Base-by-base conservation (phyloP, 35 echinoderm and acorn worm genomes). In the Anneissia japonica region DNA sequence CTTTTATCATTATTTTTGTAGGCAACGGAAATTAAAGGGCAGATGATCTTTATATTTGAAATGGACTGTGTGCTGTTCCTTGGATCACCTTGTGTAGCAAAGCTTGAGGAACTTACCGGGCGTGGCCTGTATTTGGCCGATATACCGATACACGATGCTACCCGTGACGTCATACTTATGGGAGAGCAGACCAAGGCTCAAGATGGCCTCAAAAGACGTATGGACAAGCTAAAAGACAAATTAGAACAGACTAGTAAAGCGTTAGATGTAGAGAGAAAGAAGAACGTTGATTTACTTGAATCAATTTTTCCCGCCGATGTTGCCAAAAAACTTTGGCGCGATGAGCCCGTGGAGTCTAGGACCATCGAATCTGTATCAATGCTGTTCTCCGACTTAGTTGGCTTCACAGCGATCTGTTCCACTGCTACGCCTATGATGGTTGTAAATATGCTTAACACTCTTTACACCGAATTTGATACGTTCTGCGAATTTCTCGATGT, bases 321-420 rank as follows among this genome's bases (percentile, higher is more conserved):
- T 12, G 94, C 94, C 56, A 87, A 90, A 72, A 97, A 93, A 35
- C 76, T 93, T 31, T 97, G 94, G 94, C 82, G 85, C 23, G 94
- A 91, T 0, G 87, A 97, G 39, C 87, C 79, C 1, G 87, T 97
- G 19, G 86, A 85, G 14, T 79, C 94, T 14, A 78, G 79, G 23
- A 97, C 87, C 5, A 90, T 81, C 28, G 91, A 97, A 0, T 86
- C 84, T 38, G 94, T 97, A 0, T 85, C 91, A 3, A 93, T 97
- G 95, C 77, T 97, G 21, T 97, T 97, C 64, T 97, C 95, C 3
- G 95, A 97, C 79, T 93, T 97, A 29, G 95, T 97, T 11, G 95
- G 95, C 21, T 97, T 97, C 37, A 97, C 95, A 0, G 91, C 91
- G 0, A 97, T 97, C 33, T 97, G 95, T 46, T 93, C 95, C 17